These are phyloP conservation scores for Ophiodon elongatus DNA, from an alignment of 2,113 vertebrate genomes.

Conservation along the genomic window DNA sequence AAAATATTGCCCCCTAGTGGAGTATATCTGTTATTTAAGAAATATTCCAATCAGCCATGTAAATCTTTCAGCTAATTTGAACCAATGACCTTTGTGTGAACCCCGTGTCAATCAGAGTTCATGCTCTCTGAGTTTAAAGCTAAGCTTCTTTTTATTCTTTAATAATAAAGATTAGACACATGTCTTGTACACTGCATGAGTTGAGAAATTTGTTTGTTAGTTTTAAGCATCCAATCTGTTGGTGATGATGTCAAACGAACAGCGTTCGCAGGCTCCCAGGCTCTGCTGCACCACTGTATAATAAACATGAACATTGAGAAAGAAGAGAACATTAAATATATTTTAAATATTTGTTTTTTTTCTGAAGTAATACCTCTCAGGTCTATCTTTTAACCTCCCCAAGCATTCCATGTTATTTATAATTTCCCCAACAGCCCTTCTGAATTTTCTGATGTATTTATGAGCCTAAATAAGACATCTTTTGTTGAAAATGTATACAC, in stretches of 20 bases:
- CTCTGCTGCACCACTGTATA: neutral
- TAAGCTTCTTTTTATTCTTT: slow-evolving; percentile 73
- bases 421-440: neutral
- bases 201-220: slow-evolving; percentile 37
- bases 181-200: slow-evolving; percentile 34
- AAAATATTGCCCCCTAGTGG: slow-evolving; percentile 75
- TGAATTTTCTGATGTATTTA: neutral
- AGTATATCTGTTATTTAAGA: neutral
- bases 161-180: slow-evolving; percentile 55
- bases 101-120: slow-evolving; percentile 75
- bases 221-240: slow-evolving; percentile 8
- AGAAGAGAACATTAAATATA: neutral
- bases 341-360: neutral
- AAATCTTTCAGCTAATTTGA: slow-evolving; percentile 68
- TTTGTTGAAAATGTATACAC: neutral
- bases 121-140: slow-evolving; percentile 67
- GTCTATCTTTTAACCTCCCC: neutral
- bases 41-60: slow-evolving; percentile 7
- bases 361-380: neutral
- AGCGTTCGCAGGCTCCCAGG: neutral
- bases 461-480: neutral
- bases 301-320: neutral
- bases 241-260: slow-evolving; percentile 12
- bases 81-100: slow-evolving; percentile 70
- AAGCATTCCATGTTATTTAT: neutral